Evolutionary conservation across 92 coral and sea anemone genomes (phyloP).

Genomic region (Palythoa grandis): DNA sequence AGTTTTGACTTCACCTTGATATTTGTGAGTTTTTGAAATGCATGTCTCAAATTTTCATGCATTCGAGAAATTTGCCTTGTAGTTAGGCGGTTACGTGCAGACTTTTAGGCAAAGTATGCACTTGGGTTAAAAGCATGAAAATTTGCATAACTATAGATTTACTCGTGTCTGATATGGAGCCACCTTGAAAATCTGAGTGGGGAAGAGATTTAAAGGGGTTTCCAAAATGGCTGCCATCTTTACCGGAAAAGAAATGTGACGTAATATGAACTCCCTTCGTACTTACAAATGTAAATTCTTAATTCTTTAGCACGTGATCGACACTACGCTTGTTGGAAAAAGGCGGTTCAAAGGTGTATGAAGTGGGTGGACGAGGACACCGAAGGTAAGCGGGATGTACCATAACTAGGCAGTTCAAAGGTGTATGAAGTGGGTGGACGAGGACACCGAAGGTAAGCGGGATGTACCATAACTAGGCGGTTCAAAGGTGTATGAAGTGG

Average conservation of each 20-base stretch:
- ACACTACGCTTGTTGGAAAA: slow-evolving; percentile 88
- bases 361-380: slow-evolving; percentile 85
- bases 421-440: slow-evolving; percentile 95
- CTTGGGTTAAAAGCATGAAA: background rate
- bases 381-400: slow-evolving; percentile 64
- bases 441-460: slow-evolving; percentile 56
- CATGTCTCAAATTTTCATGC: too few species aligned
- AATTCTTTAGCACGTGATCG: background rate
- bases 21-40: too few species aligned
- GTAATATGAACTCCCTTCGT: too few species aligned
- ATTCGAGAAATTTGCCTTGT: too few species aligned
- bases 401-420: slow-evolving; percentile 98
- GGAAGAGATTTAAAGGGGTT: background rate
- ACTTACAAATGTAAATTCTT: too few species aligned
- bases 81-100: background rate
- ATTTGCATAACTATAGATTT: background rate
- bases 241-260: background rate
- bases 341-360: slow-evolving; percentile 97
- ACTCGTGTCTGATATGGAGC: background rate
- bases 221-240: background rate
- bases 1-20: too few species aligned
- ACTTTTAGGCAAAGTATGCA: background rate
- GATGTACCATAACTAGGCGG: slow-evolving; percentile 60
- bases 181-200: background rate
- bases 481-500: slow-evolving; percentile 97